Evolutionary conservation across 2,888 invertebrate species (phyloP), one percentile per base, ranked within the genome.

Genomic region (Drosophila incognita): DNA sequence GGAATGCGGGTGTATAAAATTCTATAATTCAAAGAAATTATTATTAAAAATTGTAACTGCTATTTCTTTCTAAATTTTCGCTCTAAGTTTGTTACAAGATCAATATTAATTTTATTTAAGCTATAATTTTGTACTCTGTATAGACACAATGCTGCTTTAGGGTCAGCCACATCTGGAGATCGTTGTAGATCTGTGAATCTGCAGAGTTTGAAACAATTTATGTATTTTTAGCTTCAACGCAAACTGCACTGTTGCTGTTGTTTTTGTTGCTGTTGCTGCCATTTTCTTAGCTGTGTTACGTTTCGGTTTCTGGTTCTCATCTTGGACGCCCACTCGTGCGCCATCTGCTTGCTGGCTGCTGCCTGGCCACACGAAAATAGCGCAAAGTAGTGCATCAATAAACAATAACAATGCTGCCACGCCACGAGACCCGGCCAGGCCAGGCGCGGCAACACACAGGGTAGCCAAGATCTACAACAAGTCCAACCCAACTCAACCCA

Each of bases 331-430:
- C 83, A 86, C 82, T 65, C 53, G 79, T 69, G 68, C 69, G 83
- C 87, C 83, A 84, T 84, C 84, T 84, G 83, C 76, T 68, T 66
- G 54, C 40, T 69, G 65, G 40, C 35, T 68, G 74, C 10, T 59
- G 71, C 72, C 67, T 75, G 66, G 88, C 88, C 82, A 82, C 87
- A 87, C 84, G 78, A 87, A 87, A 87, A 88, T 87, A 85, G 89
- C 85, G 87, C 87, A 89, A 87, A 87, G 87, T 87, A 89, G 87
- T 87, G 87, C 87, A 87, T 89, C 87, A 87, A 87, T 87, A 87
- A 87, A 87, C 89, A 87, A 87, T 87, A 87, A 89, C 87, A 87
- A 87, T 83, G 83, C 77, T 64, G 79, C 82, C 63, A 56, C 69
- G 70, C 74, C 27, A 27, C 31, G 29, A 42, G 81, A 79, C 81